Percentiles rank a stretch among this genome's conserved stretches.
phyloP scores from a whole-genome alignment of 2,888 invertebrate genomes.

The Epistrophe eligans region DNA sequence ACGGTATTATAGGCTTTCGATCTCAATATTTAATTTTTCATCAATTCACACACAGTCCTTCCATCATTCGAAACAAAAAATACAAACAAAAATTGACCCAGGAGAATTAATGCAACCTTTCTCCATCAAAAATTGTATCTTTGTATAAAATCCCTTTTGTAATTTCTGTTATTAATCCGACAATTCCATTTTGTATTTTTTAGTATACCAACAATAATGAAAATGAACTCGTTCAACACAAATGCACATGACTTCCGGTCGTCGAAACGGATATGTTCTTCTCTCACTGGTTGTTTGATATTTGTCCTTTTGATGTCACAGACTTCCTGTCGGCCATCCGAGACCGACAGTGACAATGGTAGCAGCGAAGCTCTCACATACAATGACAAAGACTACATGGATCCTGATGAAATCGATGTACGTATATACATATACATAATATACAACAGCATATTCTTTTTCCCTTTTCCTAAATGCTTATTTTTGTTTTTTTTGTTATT shows the following conservation, averaged over 20 bases:
- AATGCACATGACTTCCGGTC: conserved; percentile 77
- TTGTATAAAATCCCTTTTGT: background rate
- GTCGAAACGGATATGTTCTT: conserved; percentile 77
- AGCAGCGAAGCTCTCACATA: conserved; percentile 16
- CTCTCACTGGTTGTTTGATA: conserved; percentile 77
- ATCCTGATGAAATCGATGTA: conserved; percentile 81
- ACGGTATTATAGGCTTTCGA: background rate
- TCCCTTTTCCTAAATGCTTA: background rate
- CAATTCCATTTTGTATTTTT: conserved; percentile 25
- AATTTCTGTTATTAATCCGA: conserved; percentile 23
- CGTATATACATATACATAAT: conserved; percentile 10
- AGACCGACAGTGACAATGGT: conserved; percentile 26
- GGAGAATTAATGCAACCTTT: background rate
- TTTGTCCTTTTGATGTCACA: conserved; percentile 66
- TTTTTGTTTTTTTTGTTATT: background rate
- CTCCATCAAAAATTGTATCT: background rate
- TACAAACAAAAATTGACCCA: background rate
- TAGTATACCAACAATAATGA: conserved; percentile 41
- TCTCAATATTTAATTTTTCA: conserved; percentile 18
- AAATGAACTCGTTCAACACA: conserved; percentile 76
- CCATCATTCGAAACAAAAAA: background rate
- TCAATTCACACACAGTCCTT: background rate
- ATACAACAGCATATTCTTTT: background rate
- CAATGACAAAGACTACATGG: conserved; percentile 64
- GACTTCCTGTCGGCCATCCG: conserved; percentile 63